Conservation (phyloP, 2,797 vertebrate genomes). For the Picus viridis region DNA sequence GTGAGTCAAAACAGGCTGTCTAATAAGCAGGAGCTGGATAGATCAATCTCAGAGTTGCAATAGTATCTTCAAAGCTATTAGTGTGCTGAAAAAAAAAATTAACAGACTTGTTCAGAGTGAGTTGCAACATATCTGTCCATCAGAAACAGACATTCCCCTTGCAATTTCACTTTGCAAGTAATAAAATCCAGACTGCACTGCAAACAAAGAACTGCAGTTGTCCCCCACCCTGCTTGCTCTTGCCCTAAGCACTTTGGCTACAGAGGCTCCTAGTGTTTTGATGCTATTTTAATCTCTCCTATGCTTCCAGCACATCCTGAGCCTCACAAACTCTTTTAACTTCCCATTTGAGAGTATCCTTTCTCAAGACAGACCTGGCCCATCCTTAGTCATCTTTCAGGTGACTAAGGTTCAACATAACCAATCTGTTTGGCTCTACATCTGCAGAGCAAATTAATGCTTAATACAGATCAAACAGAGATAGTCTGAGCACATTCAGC, state of each 20-base stretch:
- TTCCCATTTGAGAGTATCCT: neutral
- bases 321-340: neutral
- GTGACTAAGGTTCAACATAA: neutral
- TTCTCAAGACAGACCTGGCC: neutral
- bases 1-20: neutral
- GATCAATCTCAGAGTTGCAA: neutral
- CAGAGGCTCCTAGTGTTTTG: neutral
- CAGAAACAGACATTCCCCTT: constrained; percentile 13
- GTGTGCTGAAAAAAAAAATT: neutral
- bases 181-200: constrained; percentile 36
- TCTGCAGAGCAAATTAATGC: neutral
- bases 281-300: constrained; percentile 10
- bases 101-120: constrained; percentile 16
- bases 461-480: neutral
- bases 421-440: neutral
- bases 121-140: constrained; percentile 18
- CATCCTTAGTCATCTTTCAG: neutral
- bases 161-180: constrained; percentile 35
- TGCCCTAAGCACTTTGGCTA: neutral
- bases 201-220: constrained; percentile 33
- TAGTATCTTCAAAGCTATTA: constrained; percentile 12
- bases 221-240: neutral
- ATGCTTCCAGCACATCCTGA: neutral
- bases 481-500: neutral
- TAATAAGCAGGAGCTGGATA: neutral